A percentile compares a stretch with the other conserved stretches of the same genome.
phyloP scores from a whole-genome alignment of 2,888 invertebrate genomes.

The Trichopria drosophilae region DNA sequence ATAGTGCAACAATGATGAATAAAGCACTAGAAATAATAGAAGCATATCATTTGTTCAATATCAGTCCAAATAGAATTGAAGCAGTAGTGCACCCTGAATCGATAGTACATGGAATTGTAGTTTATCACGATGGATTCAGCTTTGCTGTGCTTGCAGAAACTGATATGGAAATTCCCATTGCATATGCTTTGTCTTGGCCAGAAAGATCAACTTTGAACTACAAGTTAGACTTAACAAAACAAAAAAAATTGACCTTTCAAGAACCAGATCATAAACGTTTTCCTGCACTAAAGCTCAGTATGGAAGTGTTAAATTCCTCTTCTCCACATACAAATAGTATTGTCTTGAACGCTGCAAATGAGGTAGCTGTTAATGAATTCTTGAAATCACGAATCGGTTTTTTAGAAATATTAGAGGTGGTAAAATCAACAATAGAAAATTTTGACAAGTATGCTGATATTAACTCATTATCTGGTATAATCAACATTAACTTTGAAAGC shows the following conservation, averaged over 20 bases:
- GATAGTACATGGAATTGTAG: slow-evolving; percentile 24
- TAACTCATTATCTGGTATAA: slow-evolving; percentile 25
- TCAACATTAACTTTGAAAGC: slow-evolving; percentile 23
- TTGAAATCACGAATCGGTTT: slow-evolving; percentile 25
- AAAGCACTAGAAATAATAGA: slow-evolving; percentile 28
- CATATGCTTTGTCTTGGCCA: slow-evolving; percentile 23
- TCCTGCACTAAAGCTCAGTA: slow-evolving; percentile 25
- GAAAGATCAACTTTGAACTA: slow-evolving; percentile 23
- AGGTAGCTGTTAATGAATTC: slow-evolving; percentile 28
- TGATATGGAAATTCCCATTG: slow-evolving; percentile 25
- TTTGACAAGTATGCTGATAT: slow-evolving; percentile 24
- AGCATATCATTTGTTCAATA: slow-evolving; percentile 22
- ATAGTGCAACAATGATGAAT: slow-evolving; percentile 28
- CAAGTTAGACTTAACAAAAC: slow-evolving; percentile 21
- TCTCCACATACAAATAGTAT: slow-evolving; percentile 22
- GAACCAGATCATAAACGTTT: slow-evolving; percentile 25
- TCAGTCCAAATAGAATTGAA: slow-evolving; percentile 24
- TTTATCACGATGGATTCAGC: slow-evolving; percentile 23
- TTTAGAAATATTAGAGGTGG: slow-evolving; percentile 28
- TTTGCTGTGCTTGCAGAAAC: slow-evolving; percentile 21
- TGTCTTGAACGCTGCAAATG: slow-evolving; percentile 27
- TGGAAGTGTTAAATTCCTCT: slow-evolving; percentile 28
- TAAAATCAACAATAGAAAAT: slow-evolving; percentile 27
- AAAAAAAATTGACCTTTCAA: slow-evolving; percentile 26
- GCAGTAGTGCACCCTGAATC: slow-evolving; percentile 26